Percentiles rank a stretch among this genome's conserved stretches.
Evolutionary conservation across 2,888 invertebrate genomes (phyloP).

Genomic region (Parelbella ahira): DNA sequence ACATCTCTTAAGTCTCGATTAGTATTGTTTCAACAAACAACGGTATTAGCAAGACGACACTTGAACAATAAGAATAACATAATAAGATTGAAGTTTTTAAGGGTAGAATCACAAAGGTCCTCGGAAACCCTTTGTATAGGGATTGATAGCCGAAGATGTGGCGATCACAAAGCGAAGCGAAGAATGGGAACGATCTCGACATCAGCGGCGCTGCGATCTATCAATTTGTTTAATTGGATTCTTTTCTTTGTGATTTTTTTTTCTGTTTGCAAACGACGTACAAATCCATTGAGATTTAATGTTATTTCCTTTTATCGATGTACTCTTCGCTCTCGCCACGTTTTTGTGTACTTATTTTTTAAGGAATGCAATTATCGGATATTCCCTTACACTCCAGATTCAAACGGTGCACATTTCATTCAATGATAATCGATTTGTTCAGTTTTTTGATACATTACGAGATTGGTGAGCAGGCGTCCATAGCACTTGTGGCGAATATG

Average conservation of each 20-base stretch:
- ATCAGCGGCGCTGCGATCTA: conserved; percentile 54
- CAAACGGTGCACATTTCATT: no score
- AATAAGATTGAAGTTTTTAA: conserved; percentile 25
- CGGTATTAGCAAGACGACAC: neutral
- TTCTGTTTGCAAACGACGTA: conserved; percentile 51
- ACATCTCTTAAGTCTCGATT: conserved; percentile 12
- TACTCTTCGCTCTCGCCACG: conserved; percentile 32
- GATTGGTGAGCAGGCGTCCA: no score
- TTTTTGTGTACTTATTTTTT: conserved; percentile 33
- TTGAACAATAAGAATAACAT: conserved; percentile 18
- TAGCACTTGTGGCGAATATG: no score
- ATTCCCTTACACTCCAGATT: no score
- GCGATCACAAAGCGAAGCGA: conserved; percentile 60
- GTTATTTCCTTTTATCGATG: conserved; percentile 49
- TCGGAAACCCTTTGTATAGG: conserved; percentile 50
- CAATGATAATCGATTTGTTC: no score
- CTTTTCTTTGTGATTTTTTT: conserved; percentile 64
- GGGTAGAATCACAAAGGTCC: conserved; percentile 43
- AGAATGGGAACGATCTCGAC: conserved; percentile 43
- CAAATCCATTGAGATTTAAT: conserved; percentile 58
- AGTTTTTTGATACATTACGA: no score
- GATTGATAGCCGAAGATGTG: conserved; percentile 58
- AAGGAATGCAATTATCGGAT: conserved; percentile 32
- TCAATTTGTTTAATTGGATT: conserved; percentile 77
- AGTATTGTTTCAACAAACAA: conserved; percentile 5